Evolutionary conservation across 2,797 vertebrate genomes (phyloP).

Genomic region (Spea hammondii): DNA sequence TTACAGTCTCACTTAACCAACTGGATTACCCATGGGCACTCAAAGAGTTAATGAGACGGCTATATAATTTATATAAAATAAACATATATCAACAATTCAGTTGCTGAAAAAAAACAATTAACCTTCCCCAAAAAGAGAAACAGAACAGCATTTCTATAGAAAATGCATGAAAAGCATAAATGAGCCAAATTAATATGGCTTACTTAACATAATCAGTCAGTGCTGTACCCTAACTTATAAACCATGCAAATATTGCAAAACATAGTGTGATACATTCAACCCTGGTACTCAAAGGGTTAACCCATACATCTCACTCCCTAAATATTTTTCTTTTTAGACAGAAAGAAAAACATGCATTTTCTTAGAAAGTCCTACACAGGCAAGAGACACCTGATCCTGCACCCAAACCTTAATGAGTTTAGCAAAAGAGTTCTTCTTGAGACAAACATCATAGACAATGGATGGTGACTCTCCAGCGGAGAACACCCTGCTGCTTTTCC

Average conservation of each 20-base stretch:
- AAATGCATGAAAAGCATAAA: background rate
- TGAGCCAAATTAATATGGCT: background rate
- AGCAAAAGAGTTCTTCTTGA: no score
- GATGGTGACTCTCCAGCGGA: no score
- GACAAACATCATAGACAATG: no score
- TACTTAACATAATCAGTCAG: background rate
- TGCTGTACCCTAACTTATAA: background rate
- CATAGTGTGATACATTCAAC: background rate
- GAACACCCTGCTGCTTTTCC: no score
- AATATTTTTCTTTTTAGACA: background rate
- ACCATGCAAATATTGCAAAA: constrained; percentile 2
- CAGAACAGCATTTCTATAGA: background rate
- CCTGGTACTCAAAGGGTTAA: background rate
- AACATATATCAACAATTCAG: background rate
- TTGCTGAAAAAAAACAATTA: no score
- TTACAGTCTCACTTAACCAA: background rate
- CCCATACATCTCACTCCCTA: background rate
- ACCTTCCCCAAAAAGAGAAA: background rate
- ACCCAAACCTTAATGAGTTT: no score
- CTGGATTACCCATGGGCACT: background rate
- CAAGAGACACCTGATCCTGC: no score
- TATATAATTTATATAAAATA: background rate
- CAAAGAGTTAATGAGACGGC: background rate
- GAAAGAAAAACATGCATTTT: no score
- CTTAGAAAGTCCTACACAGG: no score